phyloP scores from a whole-genome alignment of 2,113 vertebrate species.

The Egretta garzetta region DNA sequence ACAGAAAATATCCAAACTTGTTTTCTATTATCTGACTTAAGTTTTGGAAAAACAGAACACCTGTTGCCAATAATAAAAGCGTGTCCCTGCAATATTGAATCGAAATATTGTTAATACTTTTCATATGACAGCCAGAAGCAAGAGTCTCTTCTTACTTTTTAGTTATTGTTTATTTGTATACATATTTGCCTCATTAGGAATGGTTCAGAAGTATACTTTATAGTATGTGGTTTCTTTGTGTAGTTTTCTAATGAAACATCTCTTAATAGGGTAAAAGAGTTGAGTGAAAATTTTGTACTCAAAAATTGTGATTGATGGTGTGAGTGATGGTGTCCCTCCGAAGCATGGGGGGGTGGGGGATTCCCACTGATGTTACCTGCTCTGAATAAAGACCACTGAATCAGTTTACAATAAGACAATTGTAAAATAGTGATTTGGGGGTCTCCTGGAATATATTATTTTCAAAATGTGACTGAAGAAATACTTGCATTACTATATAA shows the following conservation, averaged over 20 bases:
- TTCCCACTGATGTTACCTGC: background rate
- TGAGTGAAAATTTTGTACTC: background rate
- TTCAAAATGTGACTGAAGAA: background rate
- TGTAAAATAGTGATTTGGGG: background rate
- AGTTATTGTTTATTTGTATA: background rate
- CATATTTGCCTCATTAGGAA: background rate
- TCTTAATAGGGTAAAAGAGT: background rate
- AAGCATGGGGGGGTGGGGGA: background rate
- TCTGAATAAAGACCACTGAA: background rate
- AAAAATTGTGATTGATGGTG: background rate
- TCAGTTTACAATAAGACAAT: background rate
- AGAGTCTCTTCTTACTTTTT: background rate
- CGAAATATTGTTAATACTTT: background rate
- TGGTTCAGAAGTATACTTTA: background rate
- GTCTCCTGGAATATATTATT: background rate
- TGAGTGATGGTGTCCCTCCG: background rate
- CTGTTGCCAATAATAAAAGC: background rate
- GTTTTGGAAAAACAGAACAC: background rate
- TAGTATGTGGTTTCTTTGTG: background rate
- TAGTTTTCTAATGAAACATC: background rate
- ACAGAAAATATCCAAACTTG: background rate
- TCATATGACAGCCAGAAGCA: background rate
- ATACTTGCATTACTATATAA: background rate
- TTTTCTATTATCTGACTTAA: background rate
- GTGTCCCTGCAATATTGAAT: background rate